A percentile compares a stretch with the other conserved stretches of the same genome.
These are phyloP conservation scores for Drosophila mimica DNA, from an alignment of 2,888 invertebrate genomes.

Conservation along the genomic window DNA sequence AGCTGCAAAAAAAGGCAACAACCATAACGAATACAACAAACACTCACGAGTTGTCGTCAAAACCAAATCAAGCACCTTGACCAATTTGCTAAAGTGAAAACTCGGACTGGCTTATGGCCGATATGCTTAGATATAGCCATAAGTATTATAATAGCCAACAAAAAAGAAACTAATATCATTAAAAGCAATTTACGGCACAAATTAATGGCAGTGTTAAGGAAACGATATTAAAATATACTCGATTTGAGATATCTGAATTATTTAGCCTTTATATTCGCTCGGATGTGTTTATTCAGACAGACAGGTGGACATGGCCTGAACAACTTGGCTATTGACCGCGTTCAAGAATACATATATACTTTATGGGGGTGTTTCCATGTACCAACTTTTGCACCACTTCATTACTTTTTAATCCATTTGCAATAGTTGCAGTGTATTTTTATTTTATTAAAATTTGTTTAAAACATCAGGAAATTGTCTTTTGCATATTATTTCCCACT, in stretches of 20 bases:
- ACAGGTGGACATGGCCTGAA: too few species aligned
- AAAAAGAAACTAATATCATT: neutral
- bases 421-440: neutral
- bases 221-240: neutral
- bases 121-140: slow-evolving; percentile 42
- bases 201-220: neutral
- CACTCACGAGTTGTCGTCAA: slow-evolving; percentile 58
- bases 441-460: neutral
- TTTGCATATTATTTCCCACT: neutral
- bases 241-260: neutral
- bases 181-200: neutral
- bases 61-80: slow-evolving; percentile 65
- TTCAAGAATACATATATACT: neutral
- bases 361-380: neutral
- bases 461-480: slow-evolving; percentile 13
- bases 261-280: neutral
- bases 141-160: slow-evolving; percentile 9
- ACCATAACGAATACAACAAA: slow-evolving; percentile 10
- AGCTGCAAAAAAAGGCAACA: slow-evolving; percentile 14
- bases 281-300: neutral
- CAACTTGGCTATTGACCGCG: neutral
- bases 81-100: slow-evolving; percentile 73
- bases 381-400: neutral
- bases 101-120: slow-evolving; percentile 44
- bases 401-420: neutral